Percentiles rank a stretch among this genome's conserved stretches.
Evolutionary conservation across 1,140 invertebrate species (phyloP).

Genomic region (Drosophila kikkawai): DNA sequence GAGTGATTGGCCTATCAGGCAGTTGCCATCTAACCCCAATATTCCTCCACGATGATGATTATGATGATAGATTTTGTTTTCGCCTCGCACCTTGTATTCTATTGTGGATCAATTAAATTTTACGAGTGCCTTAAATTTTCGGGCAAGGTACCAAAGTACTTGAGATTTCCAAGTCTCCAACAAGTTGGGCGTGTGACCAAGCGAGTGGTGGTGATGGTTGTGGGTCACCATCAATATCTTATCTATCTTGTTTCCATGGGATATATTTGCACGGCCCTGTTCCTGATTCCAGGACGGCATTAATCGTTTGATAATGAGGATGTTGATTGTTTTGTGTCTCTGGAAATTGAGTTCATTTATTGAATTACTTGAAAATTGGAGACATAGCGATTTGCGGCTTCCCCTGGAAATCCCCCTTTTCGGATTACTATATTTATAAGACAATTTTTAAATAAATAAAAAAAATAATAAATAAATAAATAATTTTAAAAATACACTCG

Average conservation of each 20-base stretch:
- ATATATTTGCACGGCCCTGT: not conserved
- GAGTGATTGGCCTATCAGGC: conserved; percentile 49
- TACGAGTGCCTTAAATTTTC: conserved; percentile 57
- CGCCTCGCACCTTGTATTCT: conserved; percentile 21
- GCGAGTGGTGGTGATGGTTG: not conserved
- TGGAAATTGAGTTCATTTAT: not conserved
- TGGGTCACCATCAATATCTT: conserved; percentile 33
- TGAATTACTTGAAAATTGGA: no score
- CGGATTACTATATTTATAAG: no score
- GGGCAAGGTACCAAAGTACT: conserved; percentile 28
- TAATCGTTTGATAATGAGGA: conserved; percentile 12
- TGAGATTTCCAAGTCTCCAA: conserved; percentile 26
- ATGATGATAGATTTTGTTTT: conserved; percentile 46
- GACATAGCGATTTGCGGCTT: no score
- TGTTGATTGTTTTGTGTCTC: not conserved
- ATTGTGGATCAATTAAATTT: conserved; percentile 58
- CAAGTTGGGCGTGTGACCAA: conserved; percentile 31
- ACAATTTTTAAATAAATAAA: no score
- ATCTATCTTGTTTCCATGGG: conserved; percentile 51
- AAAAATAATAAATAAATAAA: no score
- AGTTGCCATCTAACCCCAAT: conserved; percentile 28
- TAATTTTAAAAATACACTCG: no score
- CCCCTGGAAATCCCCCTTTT: not conserved
- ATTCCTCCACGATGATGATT: conserved; percentile 4
- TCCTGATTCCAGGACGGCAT: conserved; percentile 9